Conservation (phyloP, 2,888 invertebrate genomes). For the Sesamia inferens region DNA sequence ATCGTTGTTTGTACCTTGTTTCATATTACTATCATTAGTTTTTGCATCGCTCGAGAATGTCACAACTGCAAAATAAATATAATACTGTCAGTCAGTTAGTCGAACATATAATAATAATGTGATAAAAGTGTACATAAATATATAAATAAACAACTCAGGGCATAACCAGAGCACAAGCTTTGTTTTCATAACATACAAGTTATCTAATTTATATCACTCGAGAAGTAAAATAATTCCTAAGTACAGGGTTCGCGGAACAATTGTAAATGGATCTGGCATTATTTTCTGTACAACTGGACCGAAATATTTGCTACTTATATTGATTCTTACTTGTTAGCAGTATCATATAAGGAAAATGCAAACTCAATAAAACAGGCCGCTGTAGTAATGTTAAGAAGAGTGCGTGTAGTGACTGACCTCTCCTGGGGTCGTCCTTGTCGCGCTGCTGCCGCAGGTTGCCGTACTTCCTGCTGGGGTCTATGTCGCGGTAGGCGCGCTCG, state of each 20-base stretch:
- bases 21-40: slow-evolving; percentile 77
- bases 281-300: not conserved
- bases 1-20: slow-evolving; percentile 76
- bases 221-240: not conserved
- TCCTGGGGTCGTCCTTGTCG: slow-evolving; percentile 74
- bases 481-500: slow-evolving; percentile 80
- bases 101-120: slow-evolving; percentile 36
- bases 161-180: slow-evolving; percentile 11
- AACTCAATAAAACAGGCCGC: not conserved
- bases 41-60: slow-evolving; percentile 86
- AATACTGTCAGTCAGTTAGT: slow-evolving; percentile 68
- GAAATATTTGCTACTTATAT: not conserved
- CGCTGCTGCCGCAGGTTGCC: slow-evolving; percentile 77
- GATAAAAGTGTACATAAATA: slow-evolving; percentile 9
- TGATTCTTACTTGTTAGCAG: not conserved
- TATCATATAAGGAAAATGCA: not conserved
- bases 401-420: slow-evolving; percentile 70
- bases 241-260: slow-evolving; percentile 3
- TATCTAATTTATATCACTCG: not conserved
- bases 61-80: slow-evolving; percentile 84
- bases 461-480: slow-evolving; percentile 80
- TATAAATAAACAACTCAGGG: slow-evolving; percentile 26
- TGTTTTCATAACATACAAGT: slow-evolving; percentile 22
- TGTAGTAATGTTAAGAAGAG: not conserved
- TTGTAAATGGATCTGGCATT: not conserved